phyloP scores from a whole-genome alignment of 2,113 vertebrate species.

The Castor canadensis region DNA sequence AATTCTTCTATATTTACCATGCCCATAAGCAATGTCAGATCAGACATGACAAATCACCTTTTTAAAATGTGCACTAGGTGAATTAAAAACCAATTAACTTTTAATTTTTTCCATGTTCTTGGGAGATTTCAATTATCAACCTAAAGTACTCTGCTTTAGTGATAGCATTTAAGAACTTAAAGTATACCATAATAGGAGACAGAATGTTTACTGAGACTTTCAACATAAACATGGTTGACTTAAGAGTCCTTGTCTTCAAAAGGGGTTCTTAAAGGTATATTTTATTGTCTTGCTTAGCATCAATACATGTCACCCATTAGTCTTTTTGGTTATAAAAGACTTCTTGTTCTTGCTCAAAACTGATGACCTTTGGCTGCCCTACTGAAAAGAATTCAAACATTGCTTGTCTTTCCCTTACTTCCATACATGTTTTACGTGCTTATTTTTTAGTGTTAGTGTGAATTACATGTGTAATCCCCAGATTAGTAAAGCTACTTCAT shows the following conservation, averaged over 20 bases:
- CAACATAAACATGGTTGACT: conserved; percentile 43
- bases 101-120: conserved; percentile 77
- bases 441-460: neutral
- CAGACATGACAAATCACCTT: conserved; percentile 83
- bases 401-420: neutral
- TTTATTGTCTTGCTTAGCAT: conserved; percentile 43
- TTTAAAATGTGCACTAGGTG: conserved; percentile 77
- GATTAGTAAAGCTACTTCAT: neutral
- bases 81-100: conserved; percentile 85
- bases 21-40: conserved; percentile 79
- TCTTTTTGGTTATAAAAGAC: neutral
- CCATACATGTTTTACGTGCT: conserved; percentile 39
- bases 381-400: conserved; percentile 31
- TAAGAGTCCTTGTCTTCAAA: conserved; percentile 36
- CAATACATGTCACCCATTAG: neutral
- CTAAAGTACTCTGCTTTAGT: conserved; percentile 65
- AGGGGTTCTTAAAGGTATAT: conserved; percentile 18
- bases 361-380: conserved; percentile 13
- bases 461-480: neutral
- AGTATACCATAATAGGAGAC: conserved; percentile 26
- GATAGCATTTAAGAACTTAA: conserved; percentile 68
- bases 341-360: conserved; percentile 55
- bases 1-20: conserved; percentile 77
- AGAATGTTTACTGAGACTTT: conserved; percentile 38
- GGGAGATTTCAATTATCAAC: conserved; percentile 78